phyloP scores from a whole-genome alignment of 2,888 invertebrate genomes.

The Drosophila aldrichi region DNA sequence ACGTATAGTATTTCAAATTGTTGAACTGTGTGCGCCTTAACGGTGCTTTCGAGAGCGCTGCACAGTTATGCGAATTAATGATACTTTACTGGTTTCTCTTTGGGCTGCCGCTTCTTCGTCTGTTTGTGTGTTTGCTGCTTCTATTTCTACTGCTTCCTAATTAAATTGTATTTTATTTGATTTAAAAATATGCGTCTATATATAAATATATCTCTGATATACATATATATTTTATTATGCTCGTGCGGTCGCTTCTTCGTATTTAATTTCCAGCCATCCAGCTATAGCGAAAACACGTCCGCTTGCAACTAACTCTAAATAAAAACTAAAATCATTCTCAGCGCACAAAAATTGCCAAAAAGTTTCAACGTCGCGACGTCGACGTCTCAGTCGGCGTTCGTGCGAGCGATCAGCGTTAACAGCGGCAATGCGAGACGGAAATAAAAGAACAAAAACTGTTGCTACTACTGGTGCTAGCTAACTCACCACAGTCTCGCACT shows the following conservation, averaged over 20 bases:
- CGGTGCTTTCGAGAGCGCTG: constrained; percentile 18
- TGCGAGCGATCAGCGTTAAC: constrained; percentile 49
- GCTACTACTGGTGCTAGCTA: constrained; percentile 43
- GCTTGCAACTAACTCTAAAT: constrained; percentile 84
- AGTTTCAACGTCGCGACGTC: constrained; percentile 25
- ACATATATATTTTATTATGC: constrained; percentile 37
- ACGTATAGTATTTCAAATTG: constrained; percentile 21
- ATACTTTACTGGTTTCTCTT: constrained; percentile 57
- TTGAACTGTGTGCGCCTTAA: constrained; percentile 13
- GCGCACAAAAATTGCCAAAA: constrained; percentile 73
- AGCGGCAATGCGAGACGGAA: constrained; percentile 61
- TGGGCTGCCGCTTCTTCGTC: constrained; percentile 33
- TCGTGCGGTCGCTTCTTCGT: constrained; percentile 65
- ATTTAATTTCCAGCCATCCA: constrained; percentile 85
- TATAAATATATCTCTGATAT: constrained; percentile 36
- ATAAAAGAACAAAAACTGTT: constrained; percentile 70
- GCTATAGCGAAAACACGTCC: constrained; percentile 82
- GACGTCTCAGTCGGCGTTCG: constrained; percentile 28
- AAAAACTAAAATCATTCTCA: constrained; percentile 80
- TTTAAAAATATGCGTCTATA: constrained; percentile 72
- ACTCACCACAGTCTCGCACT: constrained; percentile 58
- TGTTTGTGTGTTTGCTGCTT: constrained; percentile 58
- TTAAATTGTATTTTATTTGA: constrained; percentile 57
- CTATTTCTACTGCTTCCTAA: constrained; percentile 62
- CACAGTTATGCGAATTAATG: constrained; percentile 39